Evolutionary conservation across 2,888 invertebrate species (phyloP), one percentile per base, ranked within the genome.

Genomic region (Leptodirus hochenwartii): DNA sequence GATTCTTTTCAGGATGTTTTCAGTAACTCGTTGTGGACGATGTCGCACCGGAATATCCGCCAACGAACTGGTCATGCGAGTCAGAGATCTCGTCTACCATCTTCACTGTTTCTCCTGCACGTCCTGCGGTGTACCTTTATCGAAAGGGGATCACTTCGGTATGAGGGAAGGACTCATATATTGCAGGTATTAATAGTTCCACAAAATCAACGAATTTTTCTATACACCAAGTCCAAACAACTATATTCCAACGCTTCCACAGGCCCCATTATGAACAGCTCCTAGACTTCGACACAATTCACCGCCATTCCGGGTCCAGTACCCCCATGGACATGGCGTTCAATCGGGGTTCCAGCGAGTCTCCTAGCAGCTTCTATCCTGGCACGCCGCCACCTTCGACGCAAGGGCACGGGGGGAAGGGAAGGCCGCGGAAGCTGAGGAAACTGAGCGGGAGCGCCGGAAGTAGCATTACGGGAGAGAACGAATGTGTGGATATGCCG

Each of bases 141-240:
- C 78, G 35, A 81, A 87, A 47, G 90, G 90, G 13, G 90, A 91
- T 48, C 79, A 82, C 43, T 91, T 88, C 53, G 88, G 88, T 16
- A 78, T 90, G 68, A 65, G 79, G 37, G 79, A 79, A 40, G 76
- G 78, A 29, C 63, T 80, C 36, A 71, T 87, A 35, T 76, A 74
- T 53, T 77, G 76, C 59, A 62, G 53, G 54, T 54, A 44, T 9
- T 20, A 20, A 20, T 8, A 20, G n/a, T 8, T 20, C 25, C n/a
- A 25, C 9, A 11, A 25, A 11, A 3, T 12, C 12, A 25, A 3
- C 13, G 3, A 3, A 9, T 11, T 12, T 25, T 25, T 25, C 9
- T 25, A 25, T 12, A 12, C 11, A 15, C 11, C 10, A 25, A 12
- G n/a, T n/a, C n/a, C n/a, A n/a, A n/a, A n/a, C n/a, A n/a, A n/a